Evolutionary conservation across 1,140 invertebrate species (phyloP).

Genomic region (Drosophila athabasca): DNA sequence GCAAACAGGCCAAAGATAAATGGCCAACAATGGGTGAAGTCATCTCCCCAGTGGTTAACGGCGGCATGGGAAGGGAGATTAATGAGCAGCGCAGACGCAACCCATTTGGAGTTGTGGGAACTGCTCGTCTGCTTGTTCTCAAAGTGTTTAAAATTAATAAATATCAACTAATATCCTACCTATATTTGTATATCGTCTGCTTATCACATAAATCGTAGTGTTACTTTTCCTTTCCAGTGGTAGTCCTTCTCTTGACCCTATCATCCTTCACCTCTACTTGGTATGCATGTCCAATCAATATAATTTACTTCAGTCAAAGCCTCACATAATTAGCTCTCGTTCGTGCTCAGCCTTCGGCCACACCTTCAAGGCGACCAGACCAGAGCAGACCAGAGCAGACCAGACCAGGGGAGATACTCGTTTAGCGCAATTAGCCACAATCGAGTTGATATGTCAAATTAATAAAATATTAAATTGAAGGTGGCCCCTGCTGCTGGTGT

Average conservation of each 20-base stretch:
- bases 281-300: conserved; percentile 13
- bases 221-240: not conserved
- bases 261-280: conserved; percentile 7
- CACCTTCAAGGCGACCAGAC: conserved; percentile 52
- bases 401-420: conserved; percentile 43
- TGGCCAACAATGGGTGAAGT: conserved; percentile 43
- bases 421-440: conserved; percentile 82
- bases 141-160: too few species aligned
- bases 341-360: conserved; percentile 35
- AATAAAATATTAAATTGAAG: conserved; percentile 75
- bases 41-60: conserved; percentile 14
- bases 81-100: conserved; percentile 31
- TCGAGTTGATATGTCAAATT: conserved; percentile 81
- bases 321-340: conserved; percentile 40
- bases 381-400: not conserved
- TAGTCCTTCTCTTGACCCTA: not conserved
- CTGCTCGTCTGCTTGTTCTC: too few species aligned
- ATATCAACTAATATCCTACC: too few species aligned
- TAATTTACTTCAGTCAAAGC: conserved; percentile 4
- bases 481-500: conserved; percentile 45
- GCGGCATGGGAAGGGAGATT: conserved; percentile 38
- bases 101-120: conserved; percentile 13
- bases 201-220: too few species aligned
- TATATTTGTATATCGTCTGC: too few species aligned
- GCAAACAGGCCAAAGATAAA: conserved; percentile 68